A percentile compares a stretch with the other conserved stretches of the same genome.
phyloP scores from a whole-genome alignment of 2,797 vertebrate species.

The Sternotherus odoratus region DNA sequence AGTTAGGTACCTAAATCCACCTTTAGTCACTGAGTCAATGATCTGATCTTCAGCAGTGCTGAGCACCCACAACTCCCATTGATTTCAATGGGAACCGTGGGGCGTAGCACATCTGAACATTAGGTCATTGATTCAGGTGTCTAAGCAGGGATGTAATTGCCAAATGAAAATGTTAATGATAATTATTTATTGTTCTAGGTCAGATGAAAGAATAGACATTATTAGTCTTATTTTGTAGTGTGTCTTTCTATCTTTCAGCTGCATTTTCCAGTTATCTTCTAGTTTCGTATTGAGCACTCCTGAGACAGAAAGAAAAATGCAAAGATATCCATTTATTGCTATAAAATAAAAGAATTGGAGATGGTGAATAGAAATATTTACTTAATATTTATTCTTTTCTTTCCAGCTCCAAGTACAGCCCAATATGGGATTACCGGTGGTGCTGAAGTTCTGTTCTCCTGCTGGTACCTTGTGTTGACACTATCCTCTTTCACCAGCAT shows the following conservation, averaged over 20 bases:
- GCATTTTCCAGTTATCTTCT: background rate
- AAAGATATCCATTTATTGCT: accelerated
- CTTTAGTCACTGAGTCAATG: background rate
- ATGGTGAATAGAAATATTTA: background rate
- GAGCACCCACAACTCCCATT: background rate
- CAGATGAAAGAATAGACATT: background rate
- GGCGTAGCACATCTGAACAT: background rate
- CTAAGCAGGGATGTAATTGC: accelerated
- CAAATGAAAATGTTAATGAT: background rate
- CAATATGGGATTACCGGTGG: constrained; percentile 94
- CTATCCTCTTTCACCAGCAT: constrained; percentile 95
- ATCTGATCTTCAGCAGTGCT: background rate
- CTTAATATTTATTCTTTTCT: constrained; percentile 81
- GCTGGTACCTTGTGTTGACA: constrained; percentile 94
- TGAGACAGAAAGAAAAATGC: background rate
- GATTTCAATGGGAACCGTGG: background rate
- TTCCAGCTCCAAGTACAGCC: constrained; percentile 96
- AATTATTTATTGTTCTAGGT: background rate
- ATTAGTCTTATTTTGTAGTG: background rate
- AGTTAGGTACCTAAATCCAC: background rate
- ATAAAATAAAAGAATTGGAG: background rate
- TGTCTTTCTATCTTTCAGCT: background rate
- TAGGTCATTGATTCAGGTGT: constrained; percentile 9
- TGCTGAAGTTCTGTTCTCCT: constrained; percentile 91
- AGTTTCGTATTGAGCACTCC: background rate